phyloP scores from a whole-genome alignment of 2,797 vertebrate genomes.

The Alca torda region DNA sequence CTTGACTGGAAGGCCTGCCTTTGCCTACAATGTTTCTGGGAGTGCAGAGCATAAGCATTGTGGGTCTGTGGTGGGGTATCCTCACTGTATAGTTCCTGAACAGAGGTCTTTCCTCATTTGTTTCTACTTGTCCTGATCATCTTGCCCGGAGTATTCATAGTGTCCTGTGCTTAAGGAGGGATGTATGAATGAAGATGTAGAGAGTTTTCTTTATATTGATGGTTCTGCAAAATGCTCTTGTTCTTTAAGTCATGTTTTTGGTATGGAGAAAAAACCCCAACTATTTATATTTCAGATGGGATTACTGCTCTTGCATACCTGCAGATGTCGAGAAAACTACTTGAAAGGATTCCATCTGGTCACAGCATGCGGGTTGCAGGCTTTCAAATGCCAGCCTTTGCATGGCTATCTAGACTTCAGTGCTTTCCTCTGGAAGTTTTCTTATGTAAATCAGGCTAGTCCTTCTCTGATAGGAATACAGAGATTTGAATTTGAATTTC shows the following conservation, averaged over 20 bases:
- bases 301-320: neutral
- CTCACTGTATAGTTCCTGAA: neutral
- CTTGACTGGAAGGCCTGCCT: neutral
- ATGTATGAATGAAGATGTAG: neutral
- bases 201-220: neutral
- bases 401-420: neutral
- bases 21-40: neutral
- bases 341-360: neutral
- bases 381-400: neutral
- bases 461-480: neutral
- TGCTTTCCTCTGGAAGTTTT: neutral
- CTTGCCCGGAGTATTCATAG: neutral
- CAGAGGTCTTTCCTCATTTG: neutral
- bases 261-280: neutral
- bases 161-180: neutral
- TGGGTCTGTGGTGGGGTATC: neutral
- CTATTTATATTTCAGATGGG: neutral
- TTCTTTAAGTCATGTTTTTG: neutral
- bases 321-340: neutral
- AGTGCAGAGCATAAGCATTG: neutral
- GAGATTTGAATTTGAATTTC: neutral
- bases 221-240: neutral
- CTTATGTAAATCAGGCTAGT: neutral
- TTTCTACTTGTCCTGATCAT: neutral
- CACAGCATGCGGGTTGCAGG: neutral